Evolutionary conservation across 2,888 invertebrate genomes (phyloP).

Genomic region (Atrina japonica): DNA sequence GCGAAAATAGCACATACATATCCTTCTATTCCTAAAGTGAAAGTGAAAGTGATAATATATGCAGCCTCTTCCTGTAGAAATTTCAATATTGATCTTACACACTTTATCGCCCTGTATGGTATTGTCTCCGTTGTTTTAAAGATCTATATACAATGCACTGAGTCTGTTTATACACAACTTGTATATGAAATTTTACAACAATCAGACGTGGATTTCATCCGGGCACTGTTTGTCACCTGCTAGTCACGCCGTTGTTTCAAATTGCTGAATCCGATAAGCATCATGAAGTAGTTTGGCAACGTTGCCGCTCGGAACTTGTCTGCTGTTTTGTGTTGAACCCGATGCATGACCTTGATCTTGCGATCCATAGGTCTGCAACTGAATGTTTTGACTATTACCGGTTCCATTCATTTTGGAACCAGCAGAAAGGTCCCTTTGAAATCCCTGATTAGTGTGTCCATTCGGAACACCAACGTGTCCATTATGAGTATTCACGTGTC

Average conservation of each 20-base stretch:
- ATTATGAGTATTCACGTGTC: conserved; percentile 15
- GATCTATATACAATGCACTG: too few species aligned
- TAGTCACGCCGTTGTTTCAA: conserved; percentile 59
- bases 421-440: conserved; percentile 32
- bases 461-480: conserved; percentile 3
- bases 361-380: conserved; percentile 56
- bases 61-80: too few species aligned
- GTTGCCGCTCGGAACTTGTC: conserved; percentile 52
- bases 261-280: conserved; percentile 62
- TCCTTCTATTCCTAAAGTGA: too few species aligned
- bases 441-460: conserved; percentile 21
- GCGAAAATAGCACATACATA: too few species aligned
- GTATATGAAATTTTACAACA: too few species aligned
- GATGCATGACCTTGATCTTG: conserved; percentile 47
- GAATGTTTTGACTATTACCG: conserved; percentile 36
- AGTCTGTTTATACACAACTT: too few species aligned
- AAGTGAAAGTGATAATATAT: too few species aligned
- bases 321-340: conserved; percentile 36
- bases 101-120: too few species aligned
- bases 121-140: too few species aligned
- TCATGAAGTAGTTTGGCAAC: conserved; percentile 61
- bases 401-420: conserved; percentile 32
- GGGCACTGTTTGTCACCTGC: conserved; percentile 4
- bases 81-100: too few species aligned
- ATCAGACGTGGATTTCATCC: conserved; percentile 9